These are phyloP conservation scores for Chrysotoxum bicinctum DNA, from an alignment of 2,888 invertebrate genomes.

Conservation along the genomic window DNA sequence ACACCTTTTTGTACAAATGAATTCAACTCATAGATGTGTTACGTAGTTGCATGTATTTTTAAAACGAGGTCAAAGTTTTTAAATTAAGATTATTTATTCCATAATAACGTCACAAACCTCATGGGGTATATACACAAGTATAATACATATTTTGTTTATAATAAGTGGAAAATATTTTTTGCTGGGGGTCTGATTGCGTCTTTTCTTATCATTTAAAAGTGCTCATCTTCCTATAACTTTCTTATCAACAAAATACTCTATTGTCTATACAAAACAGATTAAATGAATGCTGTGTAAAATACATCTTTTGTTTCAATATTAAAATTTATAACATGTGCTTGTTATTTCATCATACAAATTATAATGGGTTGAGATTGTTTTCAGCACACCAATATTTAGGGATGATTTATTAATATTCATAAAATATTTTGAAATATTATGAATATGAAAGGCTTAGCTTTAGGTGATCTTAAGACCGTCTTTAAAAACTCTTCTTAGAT, in stretches of 20 bases:
- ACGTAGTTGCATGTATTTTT: not conserved
- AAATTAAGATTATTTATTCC: not conserved
- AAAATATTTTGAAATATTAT: no score
- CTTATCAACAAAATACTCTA: not conserved
- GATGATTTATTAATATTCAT: no score
- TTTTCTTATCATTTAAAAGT: constrained; percentile 9
- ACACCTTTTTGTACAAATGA: no score
- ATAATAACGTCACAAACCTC: not conserved
- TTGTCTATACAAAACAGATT: not conserved
- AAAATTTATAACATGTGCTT: not conserved
- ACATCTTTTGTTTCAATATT: constrained; percentile 3
- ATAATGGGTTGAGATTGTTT: no score
- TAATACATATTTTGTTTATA: constrained; percentile 39
- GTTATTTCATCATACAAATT: constrained; percentile 45
- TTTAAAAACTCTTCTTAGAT: no score
- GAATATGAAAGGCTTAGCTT: no score
- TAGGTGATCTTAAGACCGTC: no score
- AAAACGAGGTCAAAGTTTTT: not conserved
- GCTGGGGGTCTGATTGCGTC: constrained; percentile 53
- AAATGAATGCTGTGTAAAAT: constrained; percentile 19
- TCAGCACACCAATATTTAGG: no score
- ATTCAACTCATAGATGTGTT: no score
- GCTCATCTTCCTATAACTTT: not conserved
- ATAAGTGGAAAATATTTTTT: constrained; percentile 44
- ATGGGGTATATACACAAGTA: not conserved